Base-by-base conservation (phyloP, 1,140 invertebrate genomes). In the Plectus sambesii region DNA sequence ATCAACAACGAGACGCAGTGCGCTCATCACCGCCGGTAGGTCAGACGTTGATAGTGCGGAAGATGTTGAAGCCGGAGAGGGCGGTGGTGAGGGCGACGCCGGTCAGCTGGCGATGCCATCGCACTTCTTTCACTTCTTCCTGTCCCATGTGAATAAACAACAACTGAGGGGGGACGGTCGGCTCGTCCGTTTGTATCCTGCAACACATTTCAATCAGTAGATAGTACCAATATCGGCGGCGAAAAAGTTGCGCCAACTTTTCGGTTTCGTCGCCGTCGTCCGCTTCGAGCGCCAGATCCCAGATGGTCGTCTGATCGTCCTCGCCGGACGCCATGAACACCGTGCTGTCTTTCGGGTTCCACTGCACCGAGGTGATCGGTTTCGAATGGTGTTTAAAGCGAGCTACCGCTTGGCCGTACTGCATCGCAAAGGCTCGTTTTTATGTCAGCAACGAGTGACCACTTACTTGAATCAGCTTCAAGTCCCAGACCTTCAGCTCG, bases 81-180 rank as follows among this genome's bases (percentile, higher is more conserved):
- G 93, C 87, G 19, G 93, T 98, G 27, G 85, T 89, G n/a, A 98
- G 77, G 25, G 98, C 74, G 2, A 89, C 79, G 9, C 92, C 90
- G 8, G 90, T 82, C 54, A 94, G 67, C 63, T 99, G 92, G 22
- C 81, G 79, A 75, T 99, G 94, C 93, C 93, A 99, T 68, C 98
- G 94, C 12, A 97, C 70, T 76, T 99, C 94, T 73, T 99, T 99
- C 22, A 52, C 42, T 62, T 97, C 88, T 43, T 81, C 84, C 70
- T 98, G 92, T 42, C 94, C 94, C 77, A 93, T 86, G 74, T 99
- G 94, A 57, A 98, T 89, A 68, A 99, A 99, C 35, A 99, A 73
- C 3, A 99, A 70, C 70, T 98, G 92, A 1, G 89, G 84, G 29
- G 93, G 92, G 26, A 98, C 76, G 47, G 79, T 68, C 49, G 80